Evolutionary conservation across 1,140 invertebrate species (phyloP).

Genomic region (Parapsyche elsis): DNA sequence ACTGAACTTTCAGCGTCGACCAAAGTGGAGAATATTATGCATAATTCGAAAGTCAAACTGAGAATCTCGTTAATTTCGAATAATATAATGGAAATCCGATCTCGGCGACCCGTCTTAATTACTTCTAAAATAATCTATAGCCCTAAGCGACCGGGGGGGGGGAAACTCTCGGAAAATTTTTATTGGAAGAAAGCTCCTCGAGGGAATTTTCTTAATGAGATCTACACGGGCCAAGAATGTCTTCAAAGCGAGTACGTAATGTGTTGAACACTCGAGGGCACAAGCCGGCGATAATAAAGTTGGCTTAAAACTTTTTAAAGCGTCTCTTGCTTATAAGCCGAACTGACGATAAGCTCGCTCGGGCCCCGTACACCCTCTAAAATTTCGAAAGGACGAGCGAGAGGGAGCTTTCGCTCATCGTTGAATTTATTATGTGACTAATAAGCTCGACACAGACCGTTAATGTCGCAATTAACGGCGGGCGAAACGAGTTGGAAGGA

Average conservation of each 20-base stretch:
- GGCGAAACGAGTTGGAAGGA: too few species aligned
- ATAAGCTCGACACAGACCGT: not conserved
- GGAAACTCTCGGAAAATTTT: constrained; percentile 36
- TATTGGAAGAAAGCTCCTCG: constrained; percentile 18
- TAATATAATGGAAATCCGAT: constrained; percentile 29
- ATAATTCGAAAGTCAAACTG: not conserved
- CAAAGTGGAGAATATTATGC: not conserved
- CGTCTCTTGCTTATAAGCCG: constrained; percentile 14
- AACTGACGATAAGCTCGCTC: not conserved
- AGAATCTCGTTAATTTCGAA: constrained; percentile 3
- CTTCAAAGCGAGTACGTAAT: constrained; percentile 32
- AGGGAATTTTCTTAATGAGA: constrained; percentile 39
- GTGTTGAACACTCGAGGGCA: constrained; percentile 32
- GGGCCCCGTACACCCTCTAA: not conserved
- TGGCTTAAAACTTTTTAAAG: constrained; percentile 37
- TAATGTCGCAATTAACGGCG: not conserved
- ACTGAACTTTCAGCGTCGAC: too few species aligned
- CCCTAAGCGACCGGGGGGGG: constrained; percentile 9
- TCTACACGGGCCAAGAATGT: constrained; percentile 33
- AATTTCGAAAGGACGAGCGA: not conserved
- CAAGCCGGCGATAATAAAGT: constrained; percentile 32
- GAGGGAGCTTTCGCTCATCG: not conserved
- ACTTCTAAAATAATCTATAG: constrained; percentile 34
- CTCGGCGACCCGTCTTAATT: constrained; percentile 33
- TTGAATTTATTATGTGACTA: constrained; percentile 9